Base-by-base conservation (phyloP, 2,888 invertebrate genomes). In the Thumatha senex region DNA sequence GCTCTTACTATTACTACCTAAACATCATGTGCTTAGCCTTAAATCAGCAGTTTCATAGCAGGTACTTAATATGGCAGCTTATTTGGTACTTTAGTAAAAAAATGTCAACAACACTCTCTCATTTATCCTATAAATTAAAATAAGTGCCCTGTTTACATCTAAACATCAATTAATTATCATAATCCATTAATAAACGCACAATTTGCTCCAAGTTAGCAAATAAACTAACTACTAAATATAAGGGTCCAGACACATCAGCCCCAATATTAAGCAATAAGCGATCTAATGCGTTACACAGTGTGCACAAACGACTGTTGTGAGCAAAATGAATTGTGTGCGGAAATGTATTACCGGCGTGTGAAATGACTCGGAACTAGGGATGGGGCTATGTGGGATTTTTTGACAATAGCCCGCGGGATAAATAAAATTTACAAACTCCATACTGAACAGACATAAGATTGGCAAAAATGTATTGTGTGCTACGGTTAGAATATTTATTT, bases 271-370 rank as follows among this genome's bases (percentile, higher is more conserved):
- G 43, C 35, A n/a, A 43, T 60, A 53, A 58, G 58, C 42, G 63
- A 49, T 58, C 66, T 65, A 82, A 81, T 82, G 79, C 63, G 68
- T 40, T 51, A 68, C 74, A 83, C 79, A 80, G 78, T 76, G 76
- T 61, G 54, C 56, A 65, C 71, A 69, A 70, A 71, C 72, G 79
- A 57, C 60, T 63, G 65, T 69, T 73, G 72, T 76, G 76, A 63
- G 63, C 77, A 66, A 75, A 81, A 80, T 78, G 82, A 78, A 80
- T 80, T 78, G 78, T 78, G 73, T 69, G 67, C 76, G 77, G 77
- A 76, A 65, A 67, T 63, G 54, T 67, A 67, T 67, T 67, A 67
- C 61, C 61, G 55, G 42, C 51, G 65, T 54, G 65, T 56, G 63
- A 67, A 67, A 67, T 67, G 67, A 65, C 58, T 57, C 61, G 68